Conservation (phyloP, 2,797 vertebrate species). For the Linurgus olivaceus region DNA sequence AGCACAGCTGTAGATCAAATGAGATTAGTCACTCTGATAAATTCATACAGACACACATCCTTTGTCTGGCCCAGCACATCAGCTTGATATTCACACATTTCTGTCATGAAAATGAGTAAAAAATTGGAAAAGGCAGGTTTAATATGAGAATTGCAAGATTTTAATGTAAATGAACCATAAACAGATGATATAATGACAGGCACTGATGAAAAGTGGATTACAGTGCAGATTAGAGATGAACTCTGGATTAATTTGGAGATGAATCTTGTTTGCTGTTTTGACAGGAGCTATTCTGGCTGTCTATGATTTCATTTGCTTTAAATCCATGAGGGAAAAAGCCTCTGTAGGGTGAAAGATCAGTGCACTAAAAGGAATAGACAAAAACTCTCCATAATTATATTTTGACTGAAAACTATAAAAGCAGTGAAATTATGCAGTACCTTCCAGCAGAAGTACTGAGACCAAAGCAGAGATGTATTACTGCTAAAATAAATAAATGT, state of each 20-base stretch:
- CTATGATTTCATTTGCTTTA: not conserved
- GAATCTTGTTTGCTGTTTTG: constrained; percentile 1
- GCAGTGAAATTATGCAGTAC: not conserved
- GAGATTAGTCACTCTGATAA: not conserved
- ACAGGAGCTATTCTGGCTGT: not conserved
- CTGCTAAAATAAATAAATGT: not conserved
- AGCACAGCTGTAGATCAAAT: not conserved
- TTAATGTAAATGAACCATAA: not conserved
- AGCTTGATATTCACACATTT: not conserved
- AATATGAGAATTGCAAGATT: not conserved
- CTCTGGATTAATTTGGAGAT: not conserved
- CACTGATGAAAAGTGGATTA: not conserved
- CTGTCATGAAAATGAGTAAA: not conserved
- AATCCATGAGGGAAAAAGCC: not conserved
- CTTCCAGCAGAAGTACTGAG: not conserved
- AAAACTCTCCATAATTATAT: not conserved
- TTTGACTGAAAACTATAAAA: not conserved
- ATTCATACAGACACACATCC: not conserved
- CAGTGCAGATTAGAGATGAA: not conserved
- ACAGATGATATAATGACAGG: not conserved
- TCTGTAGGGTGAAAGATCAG: not conserved
- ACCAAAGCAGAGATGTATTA: not conserved
- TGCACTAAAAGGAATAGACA: not conserved
- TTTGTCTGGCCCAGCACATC: not conserved
- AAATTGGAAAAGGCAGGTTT: not conserved